Percentiles rank a stretch among this genome's conserved stretches.
Conservation (phyloP, 2,888 invertebrate species). For the Drosophila paranaensis region DNA sequence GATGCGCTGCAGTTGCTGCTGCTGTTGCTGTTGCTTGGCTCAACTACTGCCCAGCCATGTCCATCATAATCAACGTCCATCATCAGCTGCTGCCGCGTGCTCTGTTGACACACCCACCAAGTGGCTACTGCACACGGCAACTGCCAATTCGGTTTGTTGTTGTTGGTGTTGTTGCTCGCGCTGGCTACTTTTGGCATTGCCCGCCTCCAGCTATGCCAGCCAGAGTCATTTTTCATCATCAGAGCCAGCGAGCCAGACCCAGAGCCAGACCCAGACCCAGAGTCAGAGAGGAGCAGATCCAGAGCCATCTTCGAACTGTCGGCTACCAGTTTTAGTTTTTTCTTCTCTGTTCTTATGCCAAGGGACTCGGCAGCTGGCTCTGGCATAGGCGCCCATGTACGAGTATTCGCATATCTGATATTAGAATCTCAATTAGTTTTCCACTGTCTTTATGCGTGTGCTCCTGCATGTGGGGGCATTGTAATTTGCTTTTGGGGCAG, state of each 20-base stretch:
- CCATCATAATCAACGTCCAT: constrained; percentile 77
- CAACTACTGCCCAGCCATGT: constrained; percentile 49
- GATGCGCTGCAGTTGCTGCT: constrained; percentile 29
- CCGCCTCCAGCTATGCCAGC: constrained; percentile 72
- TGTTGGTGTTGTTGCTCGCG: constrained; percentile 13
- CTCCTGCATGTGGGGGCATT: constrained; percentile 50
- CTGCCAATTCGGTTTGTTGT: constrained; percentile 49
- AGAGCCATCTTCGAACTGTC: constrained; percentile 61
- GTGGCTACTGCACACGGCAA: constrained; percentile 75
- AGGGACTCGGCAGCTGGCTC: constrained; percentile 41
- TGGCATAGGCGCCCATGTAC: constrained; percentile 65
- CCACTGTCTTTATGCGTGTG: constrained; percentile 66
- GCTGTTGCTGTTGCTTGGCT: not conserved
- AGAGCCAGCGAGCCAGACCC: constrained; percentile 12
- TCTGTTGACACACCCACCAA: constrained; percentile 74
- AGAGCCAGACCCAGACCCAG: not conserved
- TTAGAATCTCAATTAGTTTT: constrained; percentile 81
- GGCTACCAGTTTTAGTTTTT: constrained; percentile 68
- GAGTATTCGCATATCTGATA: constrained; percentile 65
- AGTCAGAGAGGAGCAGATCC: constrained; percentile 5
- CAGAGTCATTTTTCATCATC: constrained; percentile 77
- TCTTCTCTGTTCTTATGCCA: constrained; percentile 7
- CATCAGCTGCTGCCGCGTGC: constrained; percentile 77
- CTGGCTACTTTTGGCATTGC: constrained; percentile 51
- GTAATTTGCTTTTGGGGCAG: constrained; percentile 68